A percentile compares a stretch with the other conserved stretches of the same genome.
These are phyloP conservation scores for Drosophila pseudoananassae DNA, from an alignment of 1,140 invertebrate genomes.

Conservation along the genomic window DNA sequence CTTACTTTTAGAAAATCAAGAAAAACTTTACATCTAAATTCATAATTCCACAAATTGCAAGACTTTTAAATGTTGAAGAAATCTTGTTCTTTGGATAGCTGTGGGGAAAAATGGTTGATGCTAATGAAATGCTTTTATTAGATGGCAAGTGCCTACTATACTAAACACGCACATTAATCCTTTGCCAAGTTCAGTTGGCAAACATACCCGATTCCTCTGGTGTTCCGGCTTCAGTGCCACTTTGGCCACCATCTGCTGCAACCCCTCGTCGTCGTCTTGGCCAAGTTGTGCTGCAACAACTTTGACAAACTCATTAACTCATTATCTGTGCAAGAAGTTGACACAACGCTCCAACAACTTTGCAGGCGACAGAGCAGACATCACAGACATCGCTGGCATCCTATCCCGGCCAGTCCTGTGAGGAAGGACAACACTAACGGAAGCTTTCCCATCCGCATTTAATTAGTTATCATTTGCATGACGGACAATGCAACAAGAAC, in stretches of 20 bases:
- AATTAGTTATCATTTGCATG: constrained; percentile 58
- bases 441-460: constrained; percentile 43
- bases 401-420: background rate
- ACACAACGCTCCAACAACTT: constrained; percentile 61
- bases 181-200: constrained; percentile 34
- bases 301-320: constrained; percentile 75
- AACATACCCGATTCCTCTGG: constrained; percentile 16
- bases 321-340: constrained; percentile 70
- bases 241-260: constrained; percentile 3
- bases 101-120: background rate
- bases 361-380: constrained; percentile 52
- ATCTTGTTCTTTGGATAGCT: background rate
- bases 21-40: too few relatives aligned
- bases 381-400: constrained; percentile 6
- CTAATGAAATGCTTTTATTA: constrained; percentile 10
- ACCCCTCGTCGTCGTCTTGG: background rate
- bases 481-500: constrained; percentile 23
- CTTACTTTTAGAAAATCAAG: background rate
- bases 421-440: constrained; percentile 14
- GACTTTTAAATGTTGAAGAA: background rate
- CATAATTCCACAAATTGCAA: background rate
- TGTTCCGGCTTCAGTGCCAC: constrained; percentile 8
- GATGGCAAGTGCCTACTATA: constrained; percentile 8
- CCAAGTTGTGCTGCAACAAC: constrained; percentile 39
- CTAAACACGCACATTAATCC: constrained; percentile 7